Percentiles rank a stretch among this genome's conserved stretches.
phyloP scores from a whole-genome alignment of 2,797 vertebrate species.

The Chelon labrosus region DNA sequence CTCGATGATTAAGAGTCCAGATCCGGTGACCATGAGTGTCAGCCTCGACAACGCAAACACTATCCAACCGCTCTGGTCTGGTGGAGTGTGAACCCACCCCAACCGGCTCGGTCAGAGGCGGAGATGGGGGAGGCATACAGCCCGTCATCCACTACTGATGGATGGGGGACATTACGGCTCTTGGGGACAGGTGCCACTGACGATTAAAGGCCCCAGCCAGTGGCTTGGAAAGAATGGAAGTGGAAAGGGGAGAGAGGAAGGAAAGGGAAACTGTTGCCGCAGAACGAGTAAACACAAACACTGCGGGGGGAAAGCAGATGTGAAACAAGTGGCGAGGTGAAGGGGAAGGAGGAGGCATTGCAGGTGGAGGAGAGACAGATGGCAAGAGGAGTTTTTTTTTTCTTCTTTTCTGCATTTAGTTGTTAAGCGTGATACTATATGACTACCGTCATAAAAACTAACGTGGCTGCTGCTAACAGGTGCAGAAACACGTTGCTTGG shows the following conservation, averaged over 20 bases:
- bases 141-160: constrained; percentile 80
- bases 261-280: constrained; percentile 79
- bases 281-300: constrained; percentile 81
- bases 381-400: constrained; percentile 37
- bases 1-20: constrained; percentile 72
- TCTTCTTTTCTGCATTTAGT: constrained; percentile 21
- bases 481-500: constrained; percentile 38
- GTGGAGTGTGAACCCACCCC: constrained; percentile 66
- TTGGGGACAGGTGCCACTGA: constrained; percentile 84
- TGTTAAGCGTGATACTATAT: constrained; percentile 46
- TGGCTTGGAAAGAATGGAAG: constrained; percentile 82
- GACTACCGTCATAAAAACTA: constrained; percentile 42
- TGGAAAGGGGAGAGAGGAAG: constrained; percentile 66
- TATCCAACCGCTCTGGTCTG: constrained; percentile 50
- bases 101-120: constrained; percentile 43
- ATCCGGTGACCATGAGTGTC: constrained; percentile 70
- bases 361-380: constrained; percentile 71
- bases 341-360: constrained; percentile 37
- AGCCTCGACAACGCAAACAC: constrained; percentile 54
- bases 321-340: constrained; percentile 51
- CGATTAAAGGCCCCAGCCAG: constrained; percentile 84
- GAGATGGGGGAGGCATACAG: constrained; percentile 36
- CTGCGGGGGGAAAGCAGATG: constrained; percentile 68
- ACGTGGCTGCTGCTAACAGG: constrained; percentile 35
- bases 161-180: constrained; percentile 83